phyloP scores from a whole-genome alignment of 2,888 invertebrate genomes.

The Lepidonotus clava region DNA sequence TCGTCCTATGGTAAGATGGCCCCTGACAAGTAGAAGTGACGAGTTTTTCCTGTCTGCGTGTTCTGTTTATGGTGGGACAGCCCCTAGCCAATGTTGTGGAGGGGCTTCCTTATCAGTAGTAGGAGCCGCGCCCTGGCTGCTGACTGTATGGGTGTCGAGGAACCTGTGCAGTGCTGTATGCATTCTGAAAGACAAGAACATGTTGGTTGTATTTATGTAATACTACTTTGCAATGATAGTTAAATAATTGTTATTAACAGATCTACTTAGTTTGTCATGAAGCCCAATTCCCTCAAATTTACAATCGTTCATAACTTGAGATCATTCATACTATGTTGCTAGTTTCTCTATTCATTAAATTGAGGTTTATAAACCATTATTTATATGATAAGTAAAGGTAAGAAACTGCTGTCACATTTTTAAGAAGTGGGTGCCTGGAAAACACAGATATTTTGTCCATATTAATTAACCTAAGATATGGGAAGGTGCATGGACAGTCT shows the following conservation, averaged over 20 bases:
- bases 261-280: not conserved
- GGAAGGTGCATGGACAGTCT: not conserved
- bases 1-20: too few species aligned
- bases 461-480: not conserved
- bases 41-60: too few species aligned
- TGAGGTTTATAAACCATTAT: too few species aligned
- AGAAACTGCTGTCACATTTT: not conserved
- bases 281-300: not conserved
- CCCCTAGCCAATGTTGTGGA: too few species aligned
- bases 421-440: not conserved
- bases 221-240: not conserved
- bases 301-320: not conserved
- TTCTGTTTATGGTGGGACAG: too few species aligned
- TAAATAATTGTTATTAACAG: not conserved
- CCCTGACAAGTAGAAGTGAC: too few species aligned
- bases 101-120: too few species aligned
- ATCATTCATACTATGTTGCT: too few species aligned
- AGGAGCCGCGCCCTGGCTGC: not conserved
- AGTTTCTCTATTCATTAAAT: too few species aligned
- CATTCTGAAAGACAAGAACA: not conserved
- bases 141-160: slow-evolving; percentile 19
- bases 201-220: not conserved
- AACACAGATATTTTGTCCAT: not conserved
- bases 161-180: slow-evolving; percentile 1
- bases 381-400: not conserved